phyloP scores from a whole-genome alignment of 1,140 invertebrate species.

The Pinna nobilis region DNA sequence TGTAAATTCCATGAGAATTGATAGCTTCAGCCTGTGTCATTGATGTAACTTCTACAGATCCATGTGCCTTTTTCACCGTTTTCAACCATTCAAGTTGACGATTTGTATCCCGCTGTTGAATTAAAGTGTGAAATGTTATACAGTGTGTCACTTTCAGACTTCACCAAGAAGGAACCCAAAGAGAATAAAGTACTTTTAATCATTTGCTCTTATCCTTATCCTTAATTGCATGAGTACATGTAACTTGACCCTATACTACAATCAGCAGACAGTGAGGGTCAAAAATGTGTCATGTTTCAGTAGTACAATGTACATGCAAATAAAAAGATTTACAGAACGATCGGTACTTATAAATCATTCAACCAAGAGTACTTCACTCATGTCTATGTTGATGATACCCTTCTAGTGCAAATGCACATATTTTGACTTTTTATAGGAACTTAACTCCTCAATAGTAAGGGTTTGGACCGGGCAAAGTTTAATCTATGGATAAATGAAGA shows the following conservation, averaged over 20 bases:
- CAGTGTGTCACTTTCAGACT: not conserved
- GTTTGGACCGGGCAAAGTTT: not conserved
- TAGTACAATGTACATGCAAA: too few species aligned
- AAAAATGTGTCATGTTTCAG: too few species aligned
- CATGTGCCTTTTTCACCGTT: constrained; percentile 61
- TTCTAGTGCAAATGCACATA: too few species aligned
- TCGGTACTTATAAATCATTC: too few species aligned
- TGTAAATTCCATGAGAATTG: constrained; percentile 62
- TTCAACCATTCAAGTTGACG: constrained; percentile 65
- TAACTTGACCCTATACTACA: too few species aligned
- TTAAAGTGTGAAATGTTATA: not conserved
- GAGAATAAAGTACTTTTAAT: not conserved
- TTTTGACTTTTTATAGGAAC: constrained; percentile 49
- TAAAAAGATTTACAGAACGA: too few species aligned
- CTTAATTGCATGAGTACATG: too few species aligned
- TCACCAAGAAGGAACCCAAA: not conserved
- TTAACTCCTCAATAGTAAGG: not conserved
- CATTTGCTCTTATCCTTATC: not conserved
- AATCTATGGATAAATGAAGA: not conserved
- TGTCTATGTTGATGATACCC: too few species aligned
- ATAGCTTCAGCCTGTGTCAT: constrained; percentile 65
- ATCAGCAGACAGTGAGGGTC: too few species aligned
- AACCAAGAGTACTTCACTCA: too few species aligned
- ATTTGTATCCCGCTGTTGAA: constrained; percentile 54
- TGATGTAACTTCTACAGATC: constrained; percentile 68